Evolutionary conservation across 2,888 invertebrate species (phyloP).

Genomic region (Xanthorhoe spadicearia): DNA sequence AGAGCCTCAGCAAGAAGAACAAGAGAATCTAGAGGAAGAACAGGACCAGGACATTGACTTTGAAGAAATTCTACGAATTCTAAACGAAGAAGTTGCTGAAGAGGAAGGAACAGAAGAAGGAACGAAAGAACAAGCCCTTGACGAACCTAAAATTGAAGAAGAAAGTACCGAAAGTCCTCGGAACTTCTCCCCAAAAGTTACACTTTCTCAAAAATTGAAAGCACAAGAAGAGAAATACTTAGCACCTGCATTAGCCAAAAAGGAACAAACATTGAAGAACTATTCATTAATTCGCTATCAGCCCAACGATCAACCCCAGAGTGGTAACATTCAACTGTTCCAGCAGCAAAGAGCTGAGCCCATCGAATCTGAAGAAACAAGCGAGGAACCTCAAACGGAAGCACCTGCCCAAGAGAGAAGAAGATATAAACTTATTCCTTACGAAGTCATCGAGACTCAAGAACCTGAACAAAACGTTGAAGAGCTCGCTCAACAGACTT

Average conservation of each 20-base stretch:
- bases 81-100: conserved; percentile 38
- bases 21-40: conserved; percentile 31
- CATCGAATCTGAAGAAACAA: conserved; percentile 22
- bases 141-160: conserved; percentile 38
- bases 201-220: conserved; percentile 18
- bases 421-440: conserved; percentile 39
- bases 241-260: conserved; percentile 41
- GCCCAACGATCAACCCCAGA: conserved; percentile 44
- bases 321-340: conserved; percentile 36
- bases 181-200: conserved; percentile 41
- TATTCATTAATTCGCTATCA: conserved; percentile 46
- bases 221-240: conserved; percentile 39
- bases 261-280: conserved; percentile 37
- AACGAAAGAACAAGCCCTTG: conserved; percentile 29
- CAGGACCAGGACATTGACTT: conserved; percentile 38
- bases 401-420: conserved; percentile 22
- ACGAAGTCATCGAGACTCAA: conserved; percentile 35
- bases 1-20: conserved; percentile 38
- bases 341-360: conserved; percentile 35
- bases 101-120: conserved; percentile 28
- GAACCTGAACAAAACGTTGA: conserved; percentile 35
- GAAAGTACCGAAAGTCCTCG: conserved; percentile 38
- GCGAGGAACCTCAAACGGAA: conserved; percentile 22
- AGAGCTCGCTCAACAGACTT: conserved; percentile 19
- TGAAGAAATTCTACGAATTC: conserved; percentile 41